Conservation (phyloP, 2,888 invertebrate genomes). For the Pandemis corylana region DNA sequence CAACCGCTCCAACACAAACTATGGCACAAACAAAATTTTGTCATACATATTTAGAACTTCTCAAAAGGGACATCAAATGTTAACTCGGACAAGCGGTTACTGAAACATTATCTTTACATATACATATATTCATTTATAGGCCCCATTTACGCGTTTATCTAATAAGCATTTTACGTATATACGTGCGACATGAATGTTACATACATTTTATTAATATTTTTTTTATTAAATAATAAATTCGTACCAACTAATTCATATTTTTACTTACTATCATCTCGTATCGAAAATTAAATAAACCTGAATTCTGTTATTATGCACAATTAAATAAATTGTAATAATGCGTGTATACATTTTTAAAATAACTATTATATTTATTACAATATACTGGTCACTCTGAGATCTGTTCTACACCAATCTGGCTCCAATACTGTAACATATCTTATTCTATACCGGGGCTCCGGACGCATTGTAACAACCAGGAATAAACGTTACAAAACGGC, state of each 20-base stretch:
- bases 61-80: slow-evolving; percentile 41
- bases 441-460: slow-evolving; percentile 13
- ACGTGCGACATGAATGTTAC: slow-evolving; percentile 66
- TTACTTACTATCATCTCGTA: slow-evolving; percentile 48
- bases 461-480: background rate
- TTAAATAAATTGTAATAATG: slow-evolving; percentile 65
- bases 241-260: slow-evolving; percentile 73
- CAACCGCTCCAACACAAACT: slow-evolving; percentile 46
- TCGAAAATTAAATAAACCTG: slow-evolving; percentile 59
- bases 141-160: slow-evolving; percentile 42
- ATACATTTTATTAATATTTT: slow-evolving; percentile 50
- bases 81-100: slow-evolving; percentile 35
- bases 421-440: slow-evolving; percentile 66
- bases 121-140: slow-evolving; percentile 38
- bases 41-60: slow-evolving; percentile 28
- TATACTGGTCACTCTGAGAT: slow-evolving; percentile 84
- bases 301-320: slow-evolving; percentile 62
- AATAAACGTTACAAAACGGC: background rate
- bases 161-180: slow-evolving; percentile 77
- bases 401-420: slow-evolving; percentile 73
- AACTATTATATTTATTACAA: slow-evolving; percentile 55
- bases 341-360: slow-evolving; percentile 48
- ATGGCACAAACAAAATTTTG: slow-evolving; percentile 63
- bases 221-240: slow-evolving; percentile 75
- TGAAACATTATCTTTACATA: slow-evolving; percentile 32